Conservation (phyloP, 2,888 invertebrate genomes). For the Bruchidius siliquastri region DNA sequence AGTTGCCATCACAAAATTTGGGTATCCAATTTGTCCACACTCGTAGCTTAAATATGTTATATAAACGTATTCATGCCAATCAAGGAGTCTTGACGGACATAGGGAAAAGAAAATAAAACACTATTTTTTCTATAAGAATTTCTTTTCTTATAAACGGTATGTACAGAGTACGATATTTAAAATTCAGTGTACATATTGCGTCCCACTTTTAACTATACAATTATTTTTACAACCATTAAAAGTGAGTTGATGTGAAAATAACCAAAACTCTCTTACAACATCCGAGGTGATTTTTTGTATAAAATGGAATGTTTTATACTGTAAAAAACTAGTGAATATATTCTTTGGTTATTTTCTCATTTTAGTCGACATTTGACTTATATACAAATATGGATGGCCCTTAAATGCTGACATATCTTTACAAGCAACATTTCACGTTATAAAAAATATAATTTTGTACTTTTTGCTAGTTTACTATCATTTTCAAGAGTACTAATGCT, state of each 20-base stretch:
- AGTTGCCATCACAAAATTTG: no score
- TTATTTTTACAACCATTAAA: constrained; percentile 33
- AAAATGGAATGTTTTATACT: constrained; percentile 45
- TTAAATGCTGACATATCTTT: constrained; percentile 43
- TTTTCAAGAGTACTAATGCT: constrained; percentile 8
- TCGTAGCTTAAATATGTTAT: no score
- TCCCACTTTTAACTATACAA: constrained; percentile 35
- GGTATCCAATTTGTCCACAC: no score
- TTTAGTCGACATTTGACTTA: constrained; percentile 30
- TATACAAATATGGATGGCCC: constrained; percentile 35
- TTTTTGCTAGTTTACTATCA: constrained; percentile 15
- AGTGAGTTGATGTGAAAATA: constrained; percentile 41
- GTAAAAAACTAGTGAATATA: constrained; percentile 21
- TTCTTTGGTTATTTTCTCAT: constrained; percentile 42
- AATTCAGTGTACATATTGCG: constrained; percentile 38
- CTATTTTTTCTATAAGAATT: constrained; percentile 14
- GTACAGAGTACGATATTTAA: constrained; percentile 39
- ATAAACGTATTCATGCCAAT: no score
- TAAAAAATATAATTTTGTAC: constrained; percentile 23
- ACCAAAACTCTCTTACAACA: constrained; percentile 32
- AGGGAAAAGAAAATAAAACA: constrained; percentile 13
- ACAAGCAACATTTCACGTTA: constrained; percentile 29
- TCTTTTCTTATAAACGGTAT: constrained; percentile 26
- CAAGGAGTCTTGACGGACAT: no score
- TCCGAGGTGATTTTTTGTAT: constrained; percentile 27